Conservation (phyloP, 2,888 invertebrate genomes). For the Nomada goodeniana region DNA sequence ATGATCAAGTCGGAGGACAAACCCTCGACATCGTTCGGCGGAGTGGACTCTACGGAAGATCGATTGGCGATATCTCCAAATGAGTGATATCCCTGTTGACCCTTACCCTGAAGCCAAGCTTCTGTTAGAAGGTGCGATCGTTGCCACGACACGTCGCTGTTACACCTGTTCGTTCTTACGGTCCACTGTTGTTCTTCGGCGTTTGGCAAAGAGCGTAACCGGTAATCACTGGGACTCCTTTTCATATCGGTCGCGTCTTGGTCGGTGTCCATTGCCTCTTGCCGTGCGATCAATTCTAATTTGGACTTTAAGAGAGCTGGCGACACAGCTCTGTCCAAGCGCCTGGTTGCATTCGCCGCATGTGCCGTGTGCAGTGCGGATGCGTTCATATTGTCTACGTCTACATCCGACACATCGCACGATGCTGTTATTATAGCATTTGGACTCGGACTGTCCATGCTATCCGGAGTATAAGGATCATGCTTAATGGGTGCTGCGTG, state of each 20-base stretch:
- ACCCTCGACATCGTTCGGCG: conserved; percentile 40
- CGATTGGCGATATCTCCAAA: conserved; percentile 65
- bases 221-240: conserved; percentile 71
- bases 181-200: conserved; percentile 57
- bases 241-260: conserved; percentile 53
- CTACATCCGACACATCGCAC: conserved; percentile 71
- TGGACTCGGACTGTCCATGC: conserved; percentile 91
- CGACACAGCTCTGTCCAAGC: conserved; percentile 78
- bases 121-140: conserved; percentile 74
- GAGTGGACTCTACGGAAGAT: conserved; percentile 65
- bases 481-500: conserved; percentile 86
- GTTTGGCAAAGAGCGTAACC: conserved; percentile 71
- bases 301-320: conserved; percentile 80
- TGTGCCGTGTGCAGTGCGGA: conserved; percentile 39
- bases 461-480: conserved; percentile 94
- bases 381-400: conserved; percentile 64
- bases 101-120: conserved; percentile 77
- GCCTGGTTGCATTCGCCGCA: conserved; percentile 44
- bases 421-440: conserved; percentile 75
- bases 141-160: conserved; percentile 81
- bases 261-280: conserved; percentile 47
- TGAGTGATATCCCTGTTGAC: conserved; percentile 74
- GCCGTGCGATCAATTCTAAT: conserved; percentile 77
- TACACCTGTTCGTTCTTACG: conserved; percentile 76
- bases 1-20: conserved; percentile 74